Base-by-base conservation (phyloP, 1,140 invertebrate species). In the Harlomillsia oculata region DNA sequence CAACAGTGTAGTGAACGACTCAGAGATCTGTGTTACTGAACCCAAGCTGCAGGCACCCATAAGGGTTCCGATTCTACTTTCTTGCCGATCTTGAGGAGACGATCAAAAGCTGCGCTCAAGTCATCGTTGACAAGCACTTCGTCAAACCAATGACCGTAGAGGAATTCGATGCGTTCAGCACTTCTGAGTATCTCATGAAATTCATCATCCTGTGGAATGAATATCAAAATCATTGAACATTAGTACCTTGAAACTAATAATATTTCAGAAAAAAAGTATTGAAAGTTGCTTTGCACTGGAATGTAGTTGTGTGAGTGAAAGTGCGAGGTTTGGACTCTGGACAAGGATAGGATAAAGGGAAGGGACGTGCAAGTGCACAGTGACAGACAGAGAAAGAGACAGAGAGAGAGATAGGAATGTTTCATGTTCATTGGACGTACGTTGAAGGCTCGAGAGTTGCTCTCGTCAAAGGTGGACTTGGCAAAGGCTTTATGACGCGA, bases 31-130 rank as follows among this genome's bases (percentile, higher is more conserved):
- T n/a, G n/a, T 41, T 80, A 88, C 76, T 88, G 85, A 57, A 95
- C 83, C 95, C 95, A 98, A 14, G 84, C 84, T 18, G 85, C 84
- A 11, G 95, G 95, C 14, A 97, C 92, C 95, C 95, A 99, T 14
- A 93, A 79, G 9, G 93, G 90, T 70, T 97, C 90, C 3, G 83
- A 87, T 72, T 97, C 91, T 16, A 97, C 81, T 67, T 82, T 78
- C 71, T 86, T 84, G 2, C 89, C 84, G 40, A 84, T 81, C 59
- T 80, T 77, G 5, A 93, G 74, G 3, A 99, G 79, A 67, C 90
- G 85, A 62, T 89, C 83, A 66, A 96, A 90, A 23, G 93, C 88
- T 43, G 79, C 77, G 2, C 85, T 80, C 43, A 97, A 75, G 67
- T 97, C 89, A 18, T 83, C 87, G 69, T 97, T 98, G 2, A 95